Evolutionary conservation across 1,140 invertebrate species (phyloP), one percentile per base, ranked within the genome.

Genomic region (Himalopsyche phryganea): DNA sequence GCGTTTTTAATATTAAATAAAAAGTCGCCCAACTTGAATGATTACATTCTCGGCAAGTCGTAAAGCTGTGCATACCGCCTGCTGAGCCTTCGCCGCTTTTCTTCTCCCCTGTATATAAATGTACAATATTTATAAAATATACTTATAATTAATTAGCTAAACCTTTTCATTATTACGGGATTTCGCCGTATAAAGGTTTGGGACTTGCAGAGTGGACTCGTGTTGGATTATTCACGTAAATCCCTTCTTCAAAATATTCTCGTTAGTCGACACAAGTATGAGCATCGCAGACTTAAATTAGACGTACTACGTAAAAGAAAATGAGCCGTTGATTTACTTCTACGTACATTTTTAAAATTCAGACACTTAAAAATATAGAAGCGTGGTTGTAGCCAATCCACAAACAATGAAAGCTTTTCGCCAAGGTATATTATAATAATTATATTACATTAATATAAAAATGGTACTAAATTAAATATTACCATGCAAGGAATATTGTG

Each of bases 81-180:
- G 11, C 38, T 15, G 38, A 40, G 38, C 38, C 38, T 40, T n/a
- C 38, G 38, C 38, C 38, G 38, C 38, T 15, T 15, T 40, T 40
- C 38, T n/a, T 40, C n/a, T 11, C 38, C n/a, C n/a, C 15, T n/a
- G 11, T 40, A 28, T 28, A 9, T 28, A 28, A 5, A 28, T 28
- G 9, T 28, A 28, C 23, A 28, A 5, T 28, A 28, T 28, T 28
- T 28, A 28, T 28, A 28, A 28, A 28, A 40, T 40, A 19, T 40
- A 40, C 33, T 51, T 36, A 51, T 51, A 51, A 51, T 51, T 51
- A 51, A 51, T 51, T 51, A 51, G 15, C 33, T 40, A 20, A 40
- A 40, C 33, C 50, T 51, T 50, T 51, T 40, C 50, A 51, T 36
- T 51, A 51, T 51, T 51, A 28, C 4, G 23, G 23, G 23, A 28